Evolutionary conservation across 2,113 vertebrate genomes (phyloP), one percentile per base, ranked within the genome.

Genomic region (Zapornia atra): DNA sequence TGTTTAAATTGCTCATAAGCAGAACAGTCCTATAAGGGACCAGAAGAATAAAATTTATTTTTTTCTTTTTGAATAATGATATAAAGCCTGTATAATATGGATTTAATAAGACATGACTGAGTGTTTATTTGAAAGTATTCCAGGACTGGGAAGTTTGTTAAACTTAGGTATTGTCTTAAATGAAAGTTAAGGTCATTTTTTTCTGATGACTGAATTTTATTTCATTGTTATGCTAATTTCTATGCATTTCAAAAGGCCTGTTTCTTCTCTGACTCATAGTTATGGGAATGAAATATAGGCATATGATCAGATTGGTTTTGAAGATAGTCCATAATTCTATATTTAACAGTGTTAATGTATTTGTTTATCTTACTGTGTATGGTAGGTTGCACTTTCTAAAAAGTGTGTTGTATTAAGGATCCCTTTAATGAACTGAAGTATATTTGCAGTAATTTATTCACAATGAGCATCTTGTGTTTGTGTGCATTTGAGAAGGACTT

Each of bases 391-490:
- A 73, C 54, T 73, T 93, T 91, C 90, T 40, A 83, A 91, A 80
- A 73, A 87, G 34, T 66, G 46, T 12, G 48, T 94, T 66, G 59
- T 87, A 54, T 79, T 88, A 70, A 68, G 57, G 46, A 83, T 73
- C 90, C 38, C 81, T 88, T 90, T 95, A 95, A 88, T 88, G 85
- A 92, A 75, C 76, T 86, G 76, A 92, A 86, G 80, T 72, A 71
- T 86, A 81, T 86, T 78, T 90, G 38, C 60, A 93, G 48, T 86
- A 86, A 91, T 90, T 79, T 93, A 61, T 96, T 92, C 88, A 86
- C 57, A 75, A 33, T n/a, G 25, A 9, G 13, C 36, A 42, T 92
- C 34, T 79, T 82, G 56, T 81, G 48, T 83, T 60, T 86, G 11
- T 59, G 11, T 53, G 24, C 90, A 53, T 86, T 85, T 82, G 50